A percentile compares a stretch with the other conserved stretches of the same genome.
phyloP scores from a whole-genome alignment of 2,888 invertebrate species.

The Limnephilus lunatus region DNA sequence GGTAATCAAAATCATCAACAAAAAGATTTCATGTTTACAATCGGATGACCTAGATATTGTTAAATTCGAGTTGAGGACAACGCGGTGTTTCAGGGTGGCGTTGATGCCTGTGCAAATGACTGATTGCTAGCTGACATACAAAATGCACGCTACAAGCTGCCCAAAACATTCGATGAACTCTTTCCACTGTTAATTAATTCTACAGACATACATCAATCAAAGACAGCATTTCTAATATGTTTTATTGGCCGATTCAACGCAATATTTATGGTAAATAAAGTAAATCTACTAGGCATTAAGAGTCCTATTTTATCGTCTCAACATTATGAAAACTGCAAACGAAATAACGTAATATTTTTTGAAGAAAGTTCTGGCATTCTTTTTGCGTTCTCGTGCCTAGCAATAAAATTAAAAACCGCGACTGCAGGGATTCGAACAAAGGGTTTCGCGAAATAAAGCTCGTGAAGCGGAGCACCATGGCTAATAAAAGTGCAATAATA shows the following conservation, averaged over 20 bases:
- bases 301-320: background rate
- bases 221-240: no score
- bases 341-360: background rate
- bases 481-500: conserved; percentile 41
- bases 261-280: background rate
- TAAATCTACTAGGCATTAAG: background rate
- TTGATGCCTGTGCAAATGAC: background rate
- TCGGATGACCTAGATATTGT: background rate
- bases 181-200: background rate
- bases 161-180: background rate
- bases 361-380: background rate
- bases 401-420: conserved; percentile 45
- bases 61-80: background rate
- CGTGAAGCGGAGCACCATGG: conserved; percentile 42
- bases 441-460: conserved; percentile 41
- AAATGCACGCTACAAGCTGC: background rate
- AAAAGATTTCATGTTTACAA: background rate
- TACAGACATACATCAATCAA: background rate
- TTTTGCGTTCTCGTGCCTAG: background rate
- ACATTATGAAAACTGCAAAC: background rate
- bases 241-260: background rate
- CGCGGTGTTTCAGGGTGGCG: background rate
- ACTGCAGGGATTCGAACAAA: conserved; percentile 39
- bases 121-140: background rate
- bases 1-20: background rate